phyloP scores from a whole-genome alignment of 1,140 invertebrate species.

The Magallana gigas region DNA sequence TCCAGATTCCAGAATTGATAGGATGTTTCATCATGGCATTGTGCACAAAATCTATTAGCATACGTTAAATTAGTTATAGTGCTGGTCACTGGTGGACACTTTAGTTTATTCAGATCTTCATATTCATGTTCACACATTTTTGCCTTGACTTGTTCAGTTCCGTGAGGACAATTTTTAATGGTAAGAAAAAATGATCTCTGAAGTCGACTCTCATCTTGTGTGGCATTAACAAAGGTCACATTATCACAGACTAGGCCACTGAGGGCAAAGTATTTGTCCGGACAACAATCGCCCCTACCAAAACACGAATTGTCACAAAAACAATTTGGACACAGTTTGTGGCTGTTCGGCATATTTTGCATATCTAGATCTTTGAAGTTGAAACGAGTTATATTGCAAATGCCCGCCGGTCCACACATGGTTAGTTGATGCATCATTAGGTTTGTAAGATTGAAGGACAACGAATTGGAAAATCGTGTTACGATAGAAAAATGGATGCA shows the following conservation, averaged over 20 bases:
- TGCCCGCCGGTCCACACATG: not conserved
- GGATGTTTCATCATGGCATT: conserved; percentile 40
- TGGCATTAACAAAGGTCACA: not conserved
- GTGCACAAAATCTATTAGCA: conserved; percentile 44
- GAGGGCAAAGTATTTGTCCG: conserved; percentile 34
- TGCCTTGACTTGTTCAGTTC: not conserved
- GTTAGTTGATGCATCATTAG: not conserved
- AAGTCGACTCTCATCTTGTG: not conserved
- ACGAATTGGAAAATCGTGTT: too few relatives aligned
- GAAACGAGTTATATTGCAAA: not conserved
- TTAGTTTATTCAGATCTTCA: not conserved
- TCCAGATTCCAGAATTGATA: conserved; percentile 20
- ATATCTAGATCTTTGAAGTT: not conserved
- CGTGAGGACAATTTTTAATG: not conserved
- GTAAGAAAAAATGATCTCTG: not conserved
- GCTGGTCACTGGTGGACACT: conserved; percentile 30
- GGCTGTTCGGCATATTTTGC: not conserved
- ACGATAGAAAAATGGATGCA: too few relatives aligned
- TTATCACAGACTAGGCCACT: conserved; percentile 6
- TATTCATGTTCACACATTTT: not conserved
- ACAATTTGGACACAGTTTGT: conserved; percentile 42
- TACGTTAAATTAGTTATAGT: not conserved
- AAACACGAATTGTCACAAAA: conserved; percentile 37
- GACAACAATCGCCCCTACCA: conserved; percentile 44
- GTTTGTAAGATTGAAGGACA: not conserved